Evolutionary conservation across 2,113 vertebrate species (phyloP), one percentile per base, ranked within the genome.

Genomic region (Psittacula cyanocephala): DNA sequence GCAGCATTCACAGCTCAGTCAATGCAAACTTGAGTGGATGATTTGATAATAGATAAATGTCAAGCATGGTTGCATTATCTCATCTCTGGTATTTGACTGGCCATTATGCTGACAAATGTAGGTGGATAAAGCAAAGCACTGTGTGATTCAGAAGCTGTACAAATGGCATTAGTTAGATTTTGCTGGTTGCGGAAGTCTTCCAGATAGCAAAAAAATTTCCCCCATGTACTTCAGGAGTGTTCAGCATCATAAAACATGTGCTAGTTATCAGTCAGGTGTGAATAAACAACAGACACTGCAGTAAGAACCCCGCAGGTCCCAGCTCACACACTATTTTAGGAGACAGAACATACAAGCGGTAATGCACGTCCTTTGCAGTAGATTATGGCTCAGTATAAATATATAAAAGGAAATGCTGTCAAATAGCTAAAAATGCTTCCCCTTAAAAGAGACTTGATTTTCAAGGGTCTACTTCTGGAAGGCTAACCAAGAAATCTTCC

Each of bases 31-130:
- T 53, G 49, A 93, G 59, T 0, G 1, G 82, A 69, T 80, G 7
- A 71, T 91, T 67, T 80, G 64, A 70, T 92, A 93, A 85, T 25
- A 86, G 81, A 82, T 76, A 82, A 89, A 91, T 85, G 70, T 92
- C 81, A 88, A 74, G 41, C 75, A 43, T 19, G 1, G 5, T 53
- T 88, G 84, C 41, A 63, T 96, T 85, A 65, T 59, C 87, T 93
- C 68, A 70, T 79, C 60, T 93, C 37, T 93, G 79, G 31, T 75
- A 77, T 95, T 93, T 96, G 81, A 62, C 44, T 82, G 85, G 37
- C 23, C 85, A 77, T 81, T 70, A 77, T 49, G 37, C 37, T 71
- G 80, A 74, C 53, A 89, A 77, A 81, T 25, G 29, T 53, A 74
- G 59, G 19, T 43, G 59, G 25, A 49, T 69, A 44, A 28, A 92